phyloP scores from a whole-genome alignment of 2,888 invertebrate genomes.

The Pasiphila rectangulata region DNA sequence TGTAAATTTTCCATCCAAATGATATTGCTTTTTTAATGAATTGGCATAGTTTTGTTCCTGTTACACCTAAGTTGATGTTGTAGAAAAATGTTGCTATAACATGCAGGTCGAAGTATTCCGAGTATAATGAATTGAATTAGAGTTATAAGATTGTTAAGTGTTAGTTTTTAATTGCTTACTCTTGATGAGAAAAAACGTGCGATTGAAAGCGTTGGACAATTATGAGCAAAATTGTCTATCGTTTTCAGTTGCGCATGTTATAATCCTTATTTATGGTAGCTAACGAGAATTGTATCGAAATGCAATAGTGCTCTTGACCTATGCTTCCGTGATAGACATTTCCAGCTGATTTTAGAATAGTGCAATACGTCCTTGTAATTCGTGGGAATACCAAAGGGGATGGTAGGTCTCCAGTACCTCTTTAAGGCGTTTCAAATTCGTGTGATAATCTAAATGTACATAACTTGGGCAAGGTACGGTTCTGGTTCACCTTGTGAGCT shows the following conservation, averaged over 20 bases:
- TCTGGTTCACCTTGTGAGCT: conserved; percentile 2
- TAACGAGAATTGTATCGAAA: conserved; percentile 15
- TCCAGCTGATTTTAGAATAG: conserved; percentile 17
- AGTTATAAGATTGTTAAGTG: conserved; percentile 4
- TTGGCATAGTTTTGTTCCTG: not conserved
- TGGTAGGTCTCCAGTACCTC: conserved; percentile 1
- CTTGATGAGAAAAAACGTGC: conserved; percentile 9
- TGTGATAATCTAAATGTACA: not conserved
- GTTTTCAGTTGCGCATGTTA: conserved; percentile 8
- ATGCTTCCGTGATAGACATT: conserved; percentile 17
- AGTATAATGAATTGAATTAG: conserved; percentile 7
- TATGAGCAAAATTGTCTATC: conserved; percentile 33
- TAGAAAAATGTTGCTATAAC: not conserved
- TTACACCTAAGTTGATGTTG: not conserved
- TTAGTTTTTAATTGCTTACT: conserved; percentile 10
- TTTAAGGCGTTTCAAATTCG: not conserved
- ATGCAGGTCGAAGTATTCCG: conserved; percentile 8
- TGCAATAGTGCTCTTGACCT: conserved; percentile 5
- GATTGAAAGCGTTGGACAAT: conserved; percentile 21
- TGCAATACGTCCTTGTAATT: conserved; percentile 15
- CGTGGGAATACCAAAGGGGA: conserved; percentile 15
- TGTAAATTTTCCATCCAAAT: not conserved
- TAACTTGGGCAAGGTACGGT: not conserved
- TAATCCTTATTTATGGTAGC: conserved; percentile 9
- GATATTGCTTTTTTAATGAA: not conserved